phyloP scores from a whole-genome alignment of 1,140 invertebrate species.

The Dryas iulia region DNA sequence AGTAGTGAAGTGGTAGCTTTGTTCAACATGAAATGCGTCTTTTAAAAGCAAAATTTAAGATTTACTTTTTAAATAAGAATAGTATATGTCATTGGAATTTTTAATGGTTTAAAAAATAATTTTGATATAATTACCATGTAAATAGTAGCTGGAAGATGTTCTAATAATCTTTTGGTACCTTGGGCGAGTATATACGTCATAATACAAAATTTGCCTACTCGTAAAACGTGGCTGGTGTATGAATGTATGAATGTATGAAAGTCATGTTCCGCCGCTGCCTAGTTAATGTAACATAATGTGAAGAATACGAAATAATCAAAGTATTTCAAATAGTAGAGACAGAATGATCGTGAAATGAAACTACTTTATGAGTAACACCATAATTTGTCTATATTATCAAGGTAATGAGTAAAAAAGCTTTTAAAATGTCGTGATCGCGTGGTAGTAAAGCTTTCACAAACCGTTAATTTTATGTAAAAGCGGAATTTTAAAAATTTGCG shows the following conservation, averaged over 20 bases:
- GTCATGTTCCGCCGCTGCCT: background rate
- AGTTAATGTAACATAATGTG: background rate
- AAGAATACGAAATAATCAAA: background rate
- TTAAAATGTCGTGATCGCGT: background rate
- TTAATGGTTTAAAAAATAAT: background rate
- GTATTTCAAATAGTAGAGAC: too few relatives aligned
- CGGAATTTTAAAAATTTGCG: background rate
- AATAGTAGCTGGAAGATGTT: background rate
- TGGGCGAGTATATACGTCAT: background rate
- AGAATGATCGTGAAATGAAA: background rate
- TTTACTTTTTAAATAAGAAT: background rate
- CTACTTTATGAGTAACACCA: background rate
- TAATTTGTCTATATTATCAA: background rate
- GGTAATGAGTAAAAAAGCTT: background rate
- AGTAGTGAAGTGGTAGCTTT: background rate
- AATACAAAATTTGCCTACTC: background rate
- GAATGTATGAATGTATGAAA: background rate
- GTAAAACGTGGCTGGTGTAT: background rate
- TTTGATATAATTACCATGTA: background rate
- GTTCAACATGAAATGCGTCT: conserved; percentile 8
- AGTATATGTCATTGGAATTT: background rate
- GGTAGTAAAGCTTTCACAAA: background rate
- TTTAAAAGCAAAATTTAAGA: background rate
- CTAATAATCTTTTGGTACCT: conserved; percentile 2
- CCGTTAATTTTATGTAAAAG: background rate